Conservation (phyloP, 2,797 vertebrate species). For the Neoniphon sammara region DNA sequence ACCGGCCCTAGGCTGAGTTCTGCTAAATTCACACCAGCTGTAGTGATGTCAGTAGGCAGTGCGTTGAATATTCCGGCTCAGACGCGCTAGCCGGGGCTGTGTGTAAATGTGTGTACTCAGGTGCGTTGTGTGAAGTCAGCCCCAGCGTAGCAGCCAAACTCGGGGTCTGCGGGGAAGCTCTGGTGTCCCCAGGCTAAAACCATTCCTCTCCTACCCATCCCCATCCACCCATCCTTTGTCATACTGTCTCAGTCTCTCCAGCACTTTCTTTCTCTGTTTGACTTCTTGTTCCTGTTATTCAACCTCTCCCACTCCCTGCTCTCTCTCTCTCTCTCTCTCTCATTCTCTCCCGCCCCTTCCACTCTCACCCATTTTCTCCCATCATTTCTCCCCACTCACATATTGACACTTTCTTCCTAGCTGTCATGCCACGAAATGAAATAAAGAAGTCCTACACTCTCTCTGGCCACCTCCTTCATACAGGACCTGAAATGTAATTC, state of each 20-base stretch:
- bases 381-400: slow-evolving; percentile 20
- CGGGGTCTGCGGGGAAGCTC: slow-evolving; percentile 69
- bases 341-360: neutral
- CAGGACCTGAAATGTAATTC: too few species aligned
- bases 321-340: slow-evolving; percentile 32
- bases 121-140: slow-evolving; percentile 84
- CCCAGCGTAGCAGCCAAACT: slow-evolving; percentile 68
- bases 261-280: slow-evolving; percentile 31
- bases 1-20: slow-evolving; percentile 56
- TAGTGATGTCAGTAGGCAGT: slow-evolving; percentile 82
- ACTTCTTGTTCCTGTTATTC: slow-evolving; percentile 30
- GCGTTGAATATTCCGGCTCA: slow-evolving; percentile 80
- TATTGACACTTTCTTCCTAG: slow-evolving; percentile 16
- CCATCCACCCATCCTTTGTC: slow-evolving; percentile 50
- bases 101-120: slow-evolving; percentile 87
- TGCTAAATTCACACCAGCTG: slow-evolving; percentile 83
- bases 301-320: slow-evolving; percentile 34
- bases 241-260: slow-evolving; percentile 47
- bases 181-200: slow-evolving; percentile 70
- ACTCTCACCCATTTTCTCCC: neutral
- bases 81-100: slow-evolving; percentile 70
- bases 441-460: neutral
- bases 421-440: neutral
- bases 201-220: slow-evolving; percentile 65
- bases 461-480: neutral